These are phyloP conservation scores for Spisula solida DNA, from an alignment of 2,888 invertebrate genomes.

Conservation along the genomic window DNA sequence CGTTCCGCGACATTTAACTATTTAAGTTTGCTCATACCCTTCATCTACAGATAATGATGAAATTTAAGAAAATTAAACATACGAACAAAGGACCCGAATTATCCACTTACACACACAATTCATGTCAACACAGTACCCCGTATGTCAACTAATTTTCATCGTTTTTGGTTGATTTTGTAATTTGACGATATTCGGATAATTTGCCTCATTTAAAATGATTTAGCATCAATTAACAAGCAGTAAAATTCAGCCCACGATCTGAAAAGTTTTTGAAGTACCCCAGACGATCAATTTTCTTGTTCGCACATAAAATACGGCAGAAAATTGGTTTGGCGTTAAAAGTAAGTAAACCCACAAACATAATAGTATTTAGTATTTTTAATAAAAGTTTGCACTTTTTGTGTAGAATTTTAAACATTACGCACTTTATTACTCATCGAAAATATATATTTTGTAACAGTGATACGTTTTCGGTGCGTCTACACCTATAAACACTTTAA, in stretches of 20 bases:
- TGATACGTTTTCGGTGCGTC: too few relatives aligned
- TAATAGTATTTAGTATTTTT: too few relatives aligned
- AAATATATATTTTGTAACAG: too few relatives aligned
- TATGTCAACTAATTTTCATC: background rate
- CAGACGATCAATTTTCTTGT: slow-evolving; percentile 40
- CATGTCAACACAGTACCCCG: background rate
- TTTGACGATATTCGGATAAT: slow-evolving; percentile 8
- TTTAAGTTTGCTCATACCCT: background rate
- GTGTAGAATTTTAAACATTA: too few relatives aligned
- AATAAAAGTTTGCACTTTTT: too few relatives aligned
- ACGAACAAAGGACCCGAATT: background rate
- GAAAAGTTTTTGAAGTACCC: slow-evolving; percentile 31
- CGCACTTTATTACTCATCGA: too few relatives aligned
- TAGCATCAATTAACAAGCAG: slow-evolving; percentile 22
- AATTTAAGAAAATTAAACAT: slow-evolving; percentile 13
- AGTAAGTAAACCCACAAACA: background rate
- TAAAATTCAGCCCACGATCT: slow-evolving; percentile 2
- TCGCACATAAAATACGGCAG: slow-evolving; percentile 34
- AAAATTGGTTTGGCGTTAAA: slow-evolving; percentile 12
- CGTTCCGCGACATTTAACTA: background rate
- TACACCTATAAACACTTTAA: too few relatives aligned
- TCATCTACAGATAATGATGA: background rate
- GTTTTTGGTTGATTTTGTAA: background rate
- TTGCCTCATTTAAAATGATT: slow-evolving; percentile 38
- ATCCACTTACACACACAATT: background rate